Conservation (phyloP, 2,113 vertebrate genomes). For the Callionymus lyra region DNA sequence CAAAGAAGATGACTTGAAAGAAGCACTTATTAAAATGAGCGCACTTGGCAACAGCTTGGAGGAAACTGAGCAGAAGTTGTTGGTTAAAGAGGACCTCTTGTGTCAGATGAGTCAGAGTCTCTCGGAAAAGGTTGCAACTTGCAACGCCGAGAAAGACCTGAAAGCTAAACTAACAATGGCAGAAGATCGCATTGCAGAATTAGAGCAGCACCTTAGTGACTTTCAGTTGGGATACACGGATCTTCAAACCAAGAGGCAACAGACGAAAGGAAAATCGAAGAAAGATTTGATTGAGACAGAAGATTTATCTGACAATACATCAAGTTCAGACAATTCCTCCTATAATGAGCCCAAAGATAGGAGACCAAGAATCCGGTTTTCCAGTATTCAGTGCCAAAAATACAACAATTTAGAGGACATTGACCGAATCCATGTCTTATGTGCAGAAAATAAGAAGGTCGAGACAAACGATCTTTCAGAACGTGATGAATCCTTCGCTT, state of each 20-base stretch:
- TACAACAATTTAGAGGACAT: conserved; percentile 71
- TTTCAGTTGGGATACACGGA: conserved; percentile 60
- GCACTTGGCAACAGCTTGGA: conserved; percentile 80
- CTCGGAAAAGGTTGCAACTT: conserved; percentile 30
- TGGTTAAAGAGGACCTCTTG: conserved; percentile 75
- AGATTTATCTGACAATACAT: conserved; percentile 13
- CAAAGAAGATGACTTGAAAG: conserved; percentile 80
- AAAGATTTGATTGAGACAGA: conserved; percentile 38
- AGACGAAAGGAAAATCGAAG: conserved; percentile 50
- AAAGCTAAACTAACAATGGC: conserved; percentile 61
- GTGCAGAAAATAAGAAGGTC: conserved; percentile 66
- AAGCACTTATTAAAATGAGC: conserved; percentile 82
- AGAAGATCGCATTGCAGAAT: conserved; percentile 57
- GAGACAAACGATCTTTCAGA: conserved; percentile 63
- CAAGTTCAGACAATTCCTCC: conserved; percentile 46
- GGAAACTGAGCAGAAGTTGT: conserved; percentile 77
- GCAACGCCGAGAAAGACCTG: conserved; percentile 64
- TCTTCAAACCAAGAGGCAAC: conserved; percentile 52
- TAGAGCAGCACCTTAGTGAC: conserved; percentile 63
- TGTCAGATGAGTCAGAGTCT: conserved; percentile 59
- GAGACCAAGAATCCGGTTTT: conserved; percentile 85
- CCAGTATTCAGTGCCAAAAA: conserved; percentile 88
- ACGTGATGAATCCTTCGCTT: conserved; percentile 67
- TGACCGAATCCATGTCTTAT: conserved; percentile 65
- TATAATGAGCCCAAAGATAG: conserved; percentile 71